These are phyloP conservation scores for Pachymerium ferrugineum DNA, from an alignment of 2,888 invertebrate genomes.

Conservation along the genomic window DNA sequence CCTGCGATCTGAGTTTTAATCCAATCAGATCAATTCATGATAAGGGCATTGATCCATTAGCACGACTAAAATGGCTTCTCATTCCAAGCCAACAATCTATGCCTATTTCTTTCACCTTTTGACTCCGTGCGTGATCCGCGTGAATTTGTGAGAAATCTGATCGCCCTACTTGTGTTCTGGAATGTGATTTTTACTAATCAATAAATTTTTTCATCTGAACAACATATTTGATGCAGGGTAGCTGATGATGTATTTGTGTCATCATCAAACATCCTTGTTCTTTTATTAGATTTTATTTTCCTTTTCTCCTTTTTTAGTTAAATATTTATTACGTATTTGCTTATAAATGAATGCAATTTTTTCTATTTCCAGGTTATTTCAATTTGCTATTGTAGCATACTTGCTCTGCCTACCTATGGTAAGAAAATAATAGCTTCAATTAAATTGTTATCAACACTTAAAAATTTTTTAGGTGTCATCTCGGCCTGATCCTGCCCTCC, in stretches of 20 bases:
- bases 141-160: neutral
- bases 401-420: conserved; percentile 22
- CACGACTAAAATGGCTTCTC: neutral
- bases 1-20: too few species aligned
- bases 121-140: conserved; percentile 9
- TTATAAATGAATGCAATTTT: neutral
- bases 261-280: too few species aligned
- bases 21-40: neutral
- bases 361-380: neutral
- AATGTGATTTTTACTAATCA: neutral
- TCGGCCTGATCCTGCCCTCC: conserved; percentile 3
- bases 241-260: too few species aligned
- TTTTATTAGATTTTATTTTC: too few species aligned
- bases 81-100: neutral
- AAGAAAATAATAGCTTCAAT: neutral
- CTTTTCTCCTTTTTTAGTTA: too few species aligned
- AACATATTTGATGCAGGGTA: neutral
- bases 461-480: neutral
- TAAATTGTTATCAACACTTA: neutral
- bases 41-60: conserved; percentile 3
- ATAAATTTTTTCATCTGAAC: neutral
- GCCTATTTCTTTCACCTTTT: conserved; percentile 1
- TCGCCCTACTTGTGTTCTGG: neutral
- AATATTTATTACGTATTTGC: neutral
- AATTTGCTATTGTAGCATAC: conserved; percentile 23